Percentiles rank a stretch among this genome's conserved stretches.
Conservation (phyloP, 2,113 vertebrate species). For the Abramis brama region DNA sequence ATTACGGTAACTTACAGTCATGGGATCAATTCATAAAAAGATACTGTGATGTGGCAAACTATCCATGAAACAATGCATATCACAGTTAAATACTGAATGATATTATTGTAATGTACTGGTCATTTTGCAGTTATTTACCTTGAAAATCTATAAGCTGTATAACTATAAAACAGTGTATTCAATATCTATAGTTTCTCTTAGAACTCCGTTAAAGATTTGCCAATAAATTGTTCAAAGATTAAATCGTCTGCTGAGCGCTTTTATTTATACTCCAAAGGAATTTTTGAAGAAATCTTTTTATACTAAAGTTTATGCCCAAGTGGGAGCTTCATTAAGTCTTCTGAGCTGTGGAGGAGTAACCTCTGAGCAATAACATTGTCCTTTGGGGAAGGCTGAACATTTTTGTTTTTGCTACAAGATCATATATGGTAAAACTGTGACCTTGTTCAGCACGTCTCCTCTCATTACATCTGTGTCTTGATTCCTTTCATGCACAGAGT, state of each 20-base stretch:
- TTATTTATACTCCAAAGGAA: neutral
- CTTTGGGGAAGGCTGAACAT: neutral
- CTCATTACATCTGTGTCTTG: neutral
- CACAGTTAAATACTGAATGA: neutral
- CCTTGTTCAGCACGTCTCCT: conserved; percentile 21
- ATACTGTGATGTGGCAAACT: neutral
- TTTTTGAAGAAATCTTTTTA: neutral
- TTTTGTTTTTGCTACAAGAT: conserved; percentile 14
- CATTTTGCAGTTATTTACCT: neutral
- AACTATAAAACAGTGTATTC: neutral
- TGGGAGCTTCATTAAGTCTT: neutral
- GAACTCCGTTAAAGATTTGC: neutral
- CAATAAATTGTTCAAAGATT: neutral
- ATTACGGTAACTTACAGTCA: neutral
- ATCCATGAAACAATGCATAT: neutral
- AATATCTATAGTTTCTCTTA: neutral
- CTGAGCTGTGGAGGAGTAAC: neutral
- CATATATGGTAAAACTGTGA: neutral
- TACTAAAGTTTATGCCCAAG: neutral
- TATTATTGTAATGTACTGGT: neutral
- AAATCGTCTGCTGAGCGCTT: neutral
- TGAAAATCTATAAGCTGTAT: too few relatives aligned
- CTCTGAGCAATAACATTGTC: neutral
- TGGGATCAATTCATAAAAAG: neutral
- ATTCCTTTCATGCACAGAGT: conserved; percentile 38